Percentiles rank a stretch among this genome's conserved stretches.
phyloP scores from a whole-genome alignment of 2,797 vertebrate species.

The Podarcis siculus region DNA sequence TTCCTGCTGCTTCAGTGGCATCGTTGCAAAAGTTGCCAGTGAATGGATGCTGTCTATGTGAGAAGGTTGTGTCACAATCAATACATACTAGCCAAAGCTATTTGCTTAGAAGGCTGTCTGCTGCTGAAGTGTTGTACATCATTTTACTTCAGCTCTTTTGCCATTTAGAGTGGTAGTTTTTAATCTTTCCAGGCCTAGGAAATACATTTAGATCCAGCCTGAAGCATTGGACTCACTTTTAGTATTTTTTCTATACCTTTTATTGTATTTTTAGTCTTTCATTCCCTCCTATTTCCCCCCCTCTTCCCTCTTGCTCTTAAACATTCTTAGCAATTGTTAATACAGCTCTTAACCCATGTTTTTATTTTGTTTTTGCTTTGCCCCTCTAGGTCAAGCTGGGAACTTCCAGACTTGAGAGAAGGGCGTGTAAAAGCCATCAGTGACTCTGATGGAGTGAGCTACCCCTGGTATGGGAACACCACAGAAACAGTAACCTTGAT shows the following conservation, averaged over 20 bases:
- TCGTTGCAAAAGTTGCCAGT: neutral
- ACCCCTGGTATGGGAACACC: conserved; percentile 98
- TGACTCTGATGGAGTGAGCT: conserved; percentile 97
- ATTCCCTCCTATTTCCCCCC: neutral
- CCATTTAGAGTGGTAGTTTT: neutral
- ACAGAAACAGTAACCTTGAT: conserved; percentile 96
- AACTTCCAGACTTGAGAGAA: conserved; percentile 94
- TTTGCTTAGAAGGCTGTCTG: neutral
- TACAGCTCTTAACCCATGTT: conserved; percentile 3
- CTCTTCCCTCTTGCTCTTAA: neutral
- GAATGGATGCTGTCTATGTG: neutral
- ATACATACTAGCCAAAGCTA: neutral
- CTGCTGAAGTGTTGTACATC: neutral
- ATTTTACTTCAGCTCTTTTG: neutral
- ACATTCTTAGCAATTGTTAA: rapidly evolving
- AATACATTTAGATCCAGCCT: neutral
- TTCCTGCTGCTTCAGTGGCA: neutral
- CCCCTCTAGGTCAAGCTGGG: conserved; percentile 93
- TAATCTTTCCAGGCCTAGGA: neutral
- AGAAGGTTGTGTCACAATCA: neutral
- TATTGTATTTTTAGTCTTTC: neutral
- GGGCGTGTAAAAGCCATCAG: conserved; percentile 96
- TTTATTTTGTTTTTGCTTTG: conserved; percentile 11
- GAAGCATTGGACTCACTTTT: neutral
- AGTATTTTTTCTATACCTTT: neutral